phyloP scores from a whole-genome alignment of 2,113 vertebrate species.

The Leptobrachium ailaonicum region DNA sequence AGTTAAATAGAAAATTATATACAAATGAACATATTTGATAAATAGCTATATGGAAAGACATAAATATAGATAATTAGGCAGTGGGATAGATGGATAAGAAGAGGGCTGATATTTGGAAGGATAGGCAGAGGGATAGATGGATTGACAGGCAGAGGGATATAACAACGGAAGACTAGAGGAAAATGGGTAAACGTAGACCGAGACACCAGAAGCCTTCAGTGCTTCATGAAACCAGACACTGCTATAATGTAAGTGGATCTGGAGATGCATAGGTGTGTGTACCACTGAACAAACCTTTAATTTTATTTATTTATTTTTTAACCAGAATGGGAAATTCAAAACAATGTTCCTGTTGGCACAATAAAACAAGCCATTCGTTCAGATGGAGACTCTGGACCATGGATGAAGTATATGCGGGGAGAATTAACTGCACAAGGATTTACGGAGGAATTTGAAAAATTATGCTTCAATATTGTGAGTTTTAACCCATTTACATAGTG shows the following conservation, averaged over 20 bases:
- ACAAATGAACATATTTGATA: too few relatives aligned
- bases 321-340: constrained; percentile 72
- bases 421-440: constrained; percentile 68
- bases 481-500: neutral
- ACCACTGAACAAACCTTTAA: neutral
- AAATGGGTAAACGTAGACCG: too few relatives aligned
- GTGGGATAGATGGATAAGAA: too few relatives aligned
- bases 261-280: neutral
- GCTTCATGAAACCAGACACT: too few relatives aligned
- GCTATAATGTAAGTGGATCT: neutral
- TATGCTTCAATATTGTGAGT: constrained; percentile 73
- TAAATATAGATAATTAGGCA: too few relatives aligned
- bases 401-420: constrained; percentile 70
- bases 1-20: too few relatives aligned
- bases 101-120: too few relatives aligned
- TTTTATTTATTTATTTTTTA: neutral
- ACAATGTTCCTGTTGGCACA: constrained; percentile 67
- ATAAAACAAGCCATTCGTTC: constrained; percentile 58
- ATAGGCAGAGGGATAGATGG: too few relatives aligned
- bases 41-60: too few relatives aligned
- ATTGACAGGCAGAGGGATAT: too few relatives aligned
- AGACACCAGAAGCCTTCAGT: too few relatives aligned
- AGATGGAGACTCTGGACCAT: constrained; percentile 62
- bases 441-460: constrained; percentile 64
- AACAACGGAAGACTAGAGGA: too few relatives aligned